phyloP scores from a whole-genome alignment of 2,113 vertebrate species.

The Centropristis striata region DNA sequence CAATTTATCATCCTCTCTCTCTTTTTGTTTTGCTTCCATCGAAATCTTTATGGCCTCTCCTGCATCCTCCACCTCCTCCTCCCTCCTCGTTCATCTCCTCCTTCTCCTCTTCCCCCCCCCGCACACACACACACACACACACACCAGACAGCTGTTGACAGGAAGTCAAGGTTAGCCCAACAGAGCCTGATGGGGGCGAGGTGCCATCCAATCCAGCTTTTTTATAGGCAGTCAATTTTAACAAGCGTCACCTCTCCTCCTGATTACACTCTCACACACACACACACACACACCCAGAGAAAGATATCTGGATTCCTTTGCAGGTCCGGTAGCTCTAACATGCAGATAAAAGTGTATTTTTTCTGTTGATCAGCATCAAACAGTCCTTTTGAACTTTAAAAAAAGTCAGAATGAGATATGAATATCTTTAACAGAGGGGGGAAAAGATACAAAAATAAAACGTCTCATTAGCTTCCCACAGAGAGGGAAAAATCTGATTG shows the following conservation, averaged over 20 bases:
- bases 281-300: background rate
- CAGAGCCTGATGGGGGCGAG: conserved; percentile 26
- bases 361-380: background rate
- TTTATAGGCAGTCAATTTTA: conserved; percentile 67
- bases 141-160: conserved; percentile 51
- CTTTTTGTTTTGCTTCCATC: background rate
- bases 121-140: no score
- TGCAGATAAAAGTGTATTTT: background rate
- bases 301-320: background rate
- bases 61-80: background rate
- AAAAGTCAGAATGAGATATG: background rate
- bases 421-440: background rate
- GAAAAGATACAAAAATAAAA: background rate
- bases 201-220: conserved; percentile 41
- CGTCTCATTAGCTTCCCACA: conserved; percentile 16
- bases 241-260: conserved; percentile 37
- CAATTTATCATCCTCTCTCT: background rate
- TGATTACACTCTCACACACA: conserved; percentile 35
- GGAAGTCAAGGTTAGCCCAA: conserved; percentile 68
- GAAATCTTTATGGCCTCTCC: conserved; percentile 1
- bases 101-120: background rate
- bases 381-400: background rate
- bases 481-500: conserved; percentile 1
- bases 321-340: background rate
- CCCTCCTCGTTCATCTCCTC: background rate